Evolutionary conservation across 2,797 vertebrate genomes (phyloP).

Genomic region (Peromyscus aztecus): DNA sequence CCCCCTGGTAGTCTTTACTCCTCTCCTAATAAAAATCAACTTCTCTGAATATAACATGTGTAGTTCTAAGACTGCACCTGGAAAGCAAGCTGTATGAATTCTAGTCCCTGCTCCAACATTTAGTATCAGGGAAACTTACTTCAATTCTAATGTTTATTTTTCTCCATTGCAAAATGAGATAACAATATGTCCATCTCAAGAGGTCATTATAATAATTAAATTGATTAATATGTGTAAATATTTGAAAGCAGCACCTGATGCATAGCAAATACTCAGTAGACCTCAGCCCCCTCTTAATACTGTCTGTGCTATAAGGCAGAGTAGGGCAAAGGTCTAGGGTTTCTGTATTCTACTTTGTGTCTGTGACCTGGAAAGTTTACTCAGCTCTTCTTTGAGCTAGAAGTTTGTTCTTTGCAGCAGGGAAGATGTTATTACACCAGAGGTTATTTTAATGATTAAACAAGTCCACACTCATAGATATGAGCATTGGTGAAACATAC

Average conservation of each 20-base stretch:
- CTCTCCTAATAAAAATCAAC: constrained; percentile 4
- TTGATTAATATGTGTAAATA: constrained; percentile 37
- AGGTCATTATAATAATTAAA: constrained; percentile 40
- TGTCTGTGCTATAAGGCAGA: neutral
- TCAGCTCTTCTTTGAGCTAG: neutral
- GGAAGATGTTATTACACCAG: neutral
- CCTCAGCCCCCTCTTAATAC: neutral
- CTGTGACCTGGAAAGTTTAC: neutral
- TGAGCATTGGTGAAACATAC: neutral
- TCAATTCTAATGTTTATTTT: constrained; percentile 59
- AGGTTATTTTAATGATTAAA: constrained; percentile 61
- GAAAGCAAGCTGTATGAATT: neutral
- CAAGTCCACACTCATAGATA: constrained; percentile 60
- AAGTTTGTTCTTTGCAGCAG: constrained; percentile 43
- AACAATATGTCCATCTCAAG: constrained; percentile 17
- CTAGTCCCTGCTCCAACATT: neutral
- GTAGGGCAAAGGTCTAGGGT: neutral
- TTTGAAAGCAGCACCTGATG: neutral
- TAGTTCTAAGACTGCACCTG: neutral
- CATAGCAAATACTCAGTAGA: neutral
- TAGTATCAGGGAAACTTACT: neutral
- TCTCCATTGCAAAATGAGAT: constrained; percentile 11
- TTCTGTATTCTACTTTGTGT: neutral
- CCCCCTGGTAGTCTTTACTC: neutral
- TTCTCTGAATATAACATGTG: neutral